Conservation (phyloP, 2,888 invertebrate genomes). For the Hydropsyche betteni region DNA sequence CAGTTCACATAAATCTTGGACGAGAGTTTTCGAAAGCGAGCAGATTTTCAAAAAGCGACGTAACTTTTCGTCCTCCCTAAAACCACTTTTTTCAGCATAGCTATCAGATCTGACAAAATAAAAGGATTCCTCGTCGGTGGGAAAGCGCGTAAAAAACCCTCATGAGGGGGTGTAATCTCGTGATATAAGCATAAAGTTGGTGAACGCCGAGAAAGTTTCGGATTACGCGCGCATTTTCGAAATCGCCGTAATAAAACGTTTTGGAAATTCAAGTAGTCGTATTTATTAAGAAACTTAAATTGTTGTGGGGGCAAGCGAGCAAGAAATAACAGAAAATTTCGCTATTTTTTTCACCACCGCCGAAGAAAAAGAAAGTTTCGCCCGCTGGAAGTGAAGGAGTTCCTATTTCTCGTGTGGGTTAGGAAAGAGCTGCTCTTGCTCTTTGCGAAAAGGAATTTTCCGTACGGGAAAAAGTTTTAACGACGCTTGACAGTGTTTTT, state of each 20-base stretch:
- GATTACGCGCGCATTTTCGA: slow-evolving; percentile 19
- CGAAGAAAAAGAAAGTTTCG: too few species aligned
- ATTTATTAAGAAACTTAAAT: slow-evolving; percentile 38
- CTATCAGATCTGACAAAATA: too few species aligned
- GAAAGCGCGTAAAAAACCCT: slow-evolving; percentile 10
- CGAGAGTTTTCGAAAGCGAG: too few species aligned
- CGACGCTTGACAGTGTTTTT: slow-evolving; percentile 14
- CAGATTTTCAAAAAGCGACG: too few species aligned
- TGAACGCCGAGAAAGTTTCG: slow-evolving; percentile 3
- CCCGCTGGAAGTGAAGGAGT: too few species aligned
- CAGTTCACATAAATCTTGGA: too few species aligned
- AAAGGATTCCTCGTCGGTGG: too few species aligned
- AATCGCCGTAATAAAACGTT: slow-evolving; percentile 35
- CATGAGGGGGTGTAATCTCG: slow-evolving; percentile 12
- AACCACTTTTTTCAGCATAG: too few species aligned
- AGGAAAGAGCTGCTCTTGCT: neutral
- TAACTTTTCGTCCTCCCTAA: too few species aligned
- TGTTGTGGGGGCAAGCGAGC: neutral
- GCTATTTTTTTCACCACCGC: too few species aligned
- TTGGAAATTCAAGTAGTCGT: slow-evolving; percentile 32
- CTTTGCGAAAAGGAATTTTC: neutral
- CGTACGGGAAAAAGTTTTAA: slow-evolving; percentile 18
- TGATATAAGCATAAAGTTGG: slow-evolving; percentile 24
- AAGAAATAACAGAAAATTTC: slow-evolving; percentile 5
- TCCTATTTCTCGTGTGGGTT: too few species aligned